Evolutionary conservation across 2,888 invertebrate genomes (phyloP), one percentile per base, ranked within the genome.

Genomic region (Polymixis flavicincta): DNA sequence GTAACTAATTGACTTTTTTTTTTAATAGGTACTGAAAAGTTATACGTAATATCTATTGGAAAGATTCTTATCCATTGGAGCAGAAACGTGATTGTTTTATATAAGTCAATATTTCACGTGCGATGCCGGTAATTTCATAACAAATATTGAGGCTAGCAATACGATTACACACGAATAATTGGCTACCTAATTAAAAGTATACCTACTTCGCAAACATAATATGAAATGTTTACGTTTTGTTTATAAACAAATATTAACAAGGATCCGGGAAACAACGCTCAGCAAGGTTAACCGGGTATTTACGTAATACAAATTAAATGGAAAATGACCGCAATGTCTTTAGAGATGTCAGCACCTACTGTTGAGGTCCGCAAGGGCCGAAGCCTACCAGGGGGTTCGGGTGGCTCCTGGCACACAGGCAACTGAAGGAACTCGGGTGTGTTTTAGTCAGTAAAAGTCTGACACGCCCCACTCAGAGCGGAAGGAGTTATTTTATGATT

Each of bases 101-200:
- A 68, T 45, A 75, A 72, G 69, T 52, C 65, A 72, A 66, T 85
- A 69, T 69, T 75, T 64, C 48, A 28, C 48, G 28, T 45, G 45
- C 50, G 45, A 65, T 83, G 72, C 71, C 78, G 71, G 74, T 63
- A 6, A 48, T 85, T 83, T 78, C 83, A 78, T 85, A 82, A 83
- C 74, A 69, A 60, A n/a, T 19, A 74, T 54, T 63, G 83, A 55
- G 63, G 78, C 48, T 76, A 71, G 45, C 60, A 50, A 61, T 65
- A 70, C 69, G 55, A 74, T 80, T 80, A 68, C 71, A 61, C 32
- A 66, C 13, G 65, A 66, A 55, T 69, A 70, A 73, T 63, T 57
- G 67, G 25, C 32, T 14, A 14, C 14, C 65, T 60, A 61, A 63
- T 66, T 66, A 78, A 61, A 66, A 65, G 13, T 67, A 37, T 54